Base-by-base conservation (phyloP, 1,140 invertebrate species). In the Cepaea nemoralis region DNA sequence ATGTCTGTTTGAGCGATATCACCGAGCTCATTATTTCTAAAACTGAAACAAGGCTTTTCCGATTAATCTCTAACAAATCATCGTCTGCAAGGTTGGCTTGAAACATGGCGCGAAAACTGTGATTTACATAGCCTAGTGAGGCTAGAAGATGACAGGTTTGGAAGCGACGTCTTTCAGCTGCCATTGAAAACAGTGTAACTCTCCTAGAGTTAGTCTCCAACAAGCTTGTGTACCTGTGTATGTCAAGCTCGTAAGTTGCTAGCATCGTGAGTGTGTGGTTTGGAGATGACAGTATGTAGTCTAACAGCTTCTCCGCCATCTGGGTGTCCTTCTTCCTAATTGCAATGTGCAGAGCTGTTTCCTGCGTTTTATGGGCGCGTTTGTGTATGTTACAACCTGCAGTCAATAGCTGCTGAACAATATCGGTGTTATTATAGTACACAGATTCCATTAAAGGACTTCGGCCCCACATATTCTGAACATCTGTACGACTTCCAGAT, bases 291-390 rank as follows among this genome's bases (percentile, higher is more conserved):
- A 35, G 85, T 85, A 59, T 91, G 88, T 78, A 87, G 87, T 1
- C 89, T 85, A 42, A 88, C 86, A 33, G 88, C 87, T 81, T 89
- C 88, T n/a, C 89, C 85, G 93, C 92, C 39, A 94, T 92, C 31
- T 93, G 92, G 24, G 90, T 87, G 80, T 92, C 92, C 66, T 92
- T 92, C 80, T 91, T 87, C 50, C 91, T 91, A 39, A 92, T 91
- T n/a, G 92, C 92, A 66, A 93, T 91, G 84, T 93, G 92, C 22
- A 93, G 85, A 22, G 92, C 90, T 16, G 92, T 91, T 80, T 90
- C 89, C 10, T 89, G 89, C 19, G 86, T 87, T 81, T 88, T 88
- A 75, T 87, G 87, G 76, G 90, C 89, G 22, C 89, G 84, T 37
- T 86, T 82, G 82, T 90, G 89, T 40, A 91, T 80, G 83, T 91